phyloP scores from a whole-genome alignment of 2,888 invertebrate species.

The Acleris holmiana region DNA sequence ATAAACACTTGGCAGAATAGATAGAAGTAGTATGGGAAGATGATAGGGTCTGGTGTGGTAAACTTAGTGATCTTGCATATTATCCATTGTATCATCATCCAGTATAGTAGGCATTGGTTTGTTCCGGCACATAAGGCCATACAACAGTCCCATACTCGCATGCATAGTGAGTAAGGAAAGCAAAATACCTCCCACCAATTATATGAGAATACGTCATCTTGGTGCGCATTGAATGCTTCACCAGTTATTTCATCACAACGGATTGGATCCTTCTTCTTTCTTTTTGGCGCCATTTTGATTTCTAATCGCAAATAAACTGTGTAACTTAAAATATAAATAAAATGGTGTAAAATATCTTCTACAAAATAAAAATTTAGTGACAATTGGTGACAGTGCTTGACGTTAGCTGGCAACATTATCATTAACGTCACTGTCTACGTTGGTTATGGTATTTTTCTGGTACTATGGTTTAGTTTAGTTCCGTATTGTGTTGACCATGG shows the following conservation, averaged over 20 bases:
- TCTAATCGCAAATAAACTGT: too few relatives aligned
- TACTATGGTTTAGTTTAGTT: constrained; percentile 48
- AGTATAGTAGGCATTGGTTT: constrained; percentile 69
- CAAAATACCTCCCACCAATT: constrained; percentile 75
- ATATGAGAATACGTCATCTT: constrained; percentile 60
- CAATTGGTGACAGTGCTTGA: constrained; percentile 2
- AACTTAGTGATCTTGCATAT: constrained; percentile 67
- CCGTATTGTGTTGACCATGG: constrained; percentile 55
- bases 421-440: constrained; percentile 7
- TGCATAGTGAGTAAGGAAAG: constrained; percentile 68
- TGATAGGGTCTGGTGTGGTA: constrained; percentile 65
- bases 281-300: constrained; percentile 1
- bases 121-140: constrained; percentile 64
- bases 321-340: too few relatives aligned
- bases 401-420: constrained; percentile 19
- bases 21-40: constrained; percentile 74
- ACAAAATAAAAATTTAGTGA: not conserved
- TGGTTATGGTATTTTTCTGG: too few relatives aligned
- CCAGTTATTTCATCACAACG: constrained; percentile 45
- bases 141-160: constrained; percentile 64
- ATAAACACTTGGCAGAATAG: constrained; percentile 70
- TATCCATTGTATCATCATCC: constrained; percentile 72
- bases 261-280: too few relatives aligned
- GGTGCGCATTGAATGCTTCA: constrained; percentile 59
- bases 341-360: not conserved